Conservation (phyloP, 2,113 vertebrate genomes). For the Deroptyus accipitrinus region DNA sequence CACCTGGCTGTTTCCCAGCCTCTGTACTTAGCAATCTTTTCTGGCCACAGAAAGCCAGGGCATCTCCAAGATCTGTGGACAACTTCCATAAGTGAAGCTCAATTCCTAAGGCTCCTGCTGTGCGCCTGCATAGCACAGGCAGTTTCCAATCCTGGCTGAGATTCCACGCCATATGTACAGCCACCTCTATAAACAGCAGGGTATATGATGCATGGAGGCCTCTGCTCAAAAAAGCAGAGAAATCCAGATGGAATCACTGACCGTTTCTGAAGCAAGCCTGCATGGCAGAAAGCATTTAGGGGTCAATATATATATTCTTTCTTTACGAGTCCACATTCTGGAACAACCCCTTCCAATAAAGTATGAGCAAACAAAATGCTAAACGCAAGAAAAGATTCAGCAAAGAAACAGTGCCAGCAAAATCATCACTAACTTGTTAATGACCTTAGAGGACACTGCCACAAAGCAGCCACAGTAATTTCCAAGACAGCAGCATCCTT, state of each 20-base stretch:
- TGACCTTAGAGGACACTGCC: not conserved
- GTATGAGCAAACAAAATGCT: not conserved
- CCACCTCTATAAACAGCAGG: conserved; percentile 38
- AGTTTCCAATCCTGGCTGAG: conserved; percentile 15
- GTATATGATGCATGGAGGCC: conserved; percentile 15
- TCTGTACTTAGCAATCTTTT: not conserved
- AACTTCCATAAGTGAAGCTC: conserved; percentile 19
- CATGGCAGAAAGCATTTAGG: not conserved
- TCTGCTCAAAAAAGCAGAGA: conserved; percentile 28
- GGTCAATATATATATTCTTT: not conserved
- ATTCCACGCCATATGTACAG: conserved; percentile 50
- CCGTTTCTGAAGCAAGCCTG: not conserved
- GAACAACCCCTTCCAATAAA: not conserved
- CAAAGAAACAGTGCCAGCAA: not conserved
- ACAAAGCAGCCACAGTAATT: conserved; percentile 1
- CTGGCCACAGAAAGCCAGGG: conserved; percentile 4
- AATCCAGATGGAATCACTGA: conserved; percentile 36
- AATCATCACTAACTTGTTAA: conserved; percentile 36
- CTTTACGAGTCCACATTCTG: not conserved
- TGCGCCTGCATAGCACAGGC: not conserved
- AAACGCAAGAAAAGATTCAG: not conserved
- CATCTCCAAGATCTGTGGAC: conserved; percentile 12
- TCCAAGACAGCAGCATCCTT: not conserved
- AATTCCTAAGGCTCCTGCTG: conserved; percentile 13
- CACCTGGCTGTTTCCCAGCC: not conserved